Conservation (phyloP, 2,797 vertebrate genomes). For the Alauda arvensis region DNA sequence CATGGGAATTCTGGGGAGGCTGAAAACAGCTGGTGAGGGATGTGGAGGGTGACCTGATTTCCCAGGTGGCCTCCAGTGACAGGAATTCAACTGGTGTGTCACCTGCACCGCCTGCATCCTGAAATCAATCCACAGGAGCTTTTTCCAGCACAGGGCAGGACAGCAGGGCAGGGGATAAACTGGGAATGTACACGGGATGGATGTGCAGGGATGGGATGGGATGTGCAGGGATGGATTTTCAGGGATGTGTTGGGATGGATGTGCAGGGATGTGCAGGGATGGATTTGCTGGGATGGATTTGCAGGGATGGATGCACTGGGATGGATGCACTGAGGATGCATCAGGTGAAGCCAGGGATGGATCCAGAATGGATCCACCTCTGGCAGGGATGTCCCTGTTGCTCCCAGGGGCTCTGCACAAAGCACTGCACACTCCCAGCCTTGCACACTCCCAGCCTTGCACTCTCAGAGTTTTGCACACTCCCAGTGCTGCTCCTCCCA, state of each 20-base stretch:
- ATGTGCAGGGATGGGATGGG: neutral
- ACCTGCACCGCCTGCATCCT: neutral
- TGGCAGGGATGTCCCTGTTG: neutral
- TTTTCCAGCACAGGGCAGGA: neutral
- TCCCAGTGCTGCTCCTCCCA: neutral
- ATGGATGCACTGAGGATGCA: neutral
- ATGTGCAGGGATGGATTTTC: neutral
- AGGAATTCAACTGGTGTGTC: neutral
- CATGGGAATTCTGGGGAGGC: neutral
- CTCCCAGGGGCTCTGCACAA: neutral
- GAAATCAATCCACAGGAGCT: neutral
- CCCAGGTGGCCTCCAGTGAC: neutral
- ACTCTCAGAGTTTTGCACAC: neutral
- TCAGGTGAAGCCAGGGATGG: neutral
- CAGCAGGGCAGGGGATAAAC: neutral
- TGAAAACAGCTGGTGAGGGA: neutral
- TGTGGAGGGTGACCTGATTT: constrained; percentile 25
- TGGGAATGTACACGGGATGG: neutral
- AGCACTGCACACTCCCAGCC: neutral
- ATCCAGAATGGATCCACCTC: neutral
- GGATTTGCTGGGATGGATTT: neutral
- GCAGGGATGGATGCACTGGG: neutral
- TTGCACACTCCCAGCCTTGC: neutral
- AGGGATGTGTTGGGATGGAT: neutral
- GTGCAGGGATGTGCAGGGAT: neutral